Evolutionary conservation across 2,113 vertebrate genomes (phyloP).

Genomic region (Apodemus speciosus): DNA sequence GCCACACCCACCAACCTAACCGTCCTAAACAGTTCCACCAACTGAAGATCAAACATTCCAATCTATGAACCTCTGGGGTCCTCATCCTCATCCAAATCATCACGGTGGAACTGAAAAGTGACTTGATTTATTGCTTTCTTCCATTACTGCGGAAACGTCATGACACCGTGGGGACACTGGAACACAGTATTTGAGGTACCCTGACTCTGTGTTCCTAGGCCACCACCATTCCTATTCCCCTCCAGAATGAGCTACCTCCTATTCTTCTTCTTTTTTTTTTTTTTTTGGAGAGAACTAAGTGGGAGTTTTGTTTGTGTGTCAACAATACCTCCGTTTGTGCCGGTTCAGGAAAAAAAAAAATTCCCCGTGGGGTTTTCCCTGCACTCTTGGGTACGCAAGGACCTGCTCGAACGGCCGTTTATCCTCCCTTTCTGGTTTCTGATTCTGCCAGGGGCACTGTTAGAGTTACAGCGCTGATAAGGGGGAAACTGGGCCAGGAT

Average conservation of each 20-base stretch:
- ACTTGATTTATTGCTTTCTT: background rate
- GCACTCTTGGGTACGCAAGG: background rate
- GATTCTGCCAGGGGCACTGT: constrained; percentile 82
- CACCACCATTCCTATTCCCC: background rate
- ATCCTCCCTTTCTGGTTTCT: constrained; percentile 80
- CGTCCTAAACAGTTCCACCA: background rate
- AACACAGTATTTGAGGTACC: background rate
- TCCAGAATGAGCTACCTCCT: background rate
- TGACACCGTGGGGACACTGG: background rate
- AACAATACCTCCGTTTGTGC: background rate
- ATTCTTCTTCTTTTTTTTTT: too few species aligned
- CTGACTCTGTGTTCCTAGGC: background rate
- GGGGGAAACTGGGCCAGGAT: constrained; percentile 85
- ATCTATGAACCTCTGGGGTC: background rate
- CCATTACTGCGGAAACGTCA: background rate
- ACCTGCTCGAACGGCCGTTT: constrained; percentile 60
- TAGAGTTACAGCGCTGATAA: constrained; percentile 84
- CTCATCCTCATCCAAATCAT: background rate
- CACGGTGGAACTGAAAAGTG: background rate
- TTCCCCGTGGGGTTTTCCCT: background rate
- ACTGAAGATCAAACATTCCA: background rate
- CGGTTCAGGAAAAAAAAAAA: background rate
- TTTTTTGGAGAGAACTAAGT: background rate
- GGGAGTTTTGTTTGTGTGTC: background rate
- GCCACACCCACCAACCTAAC: background rate